phyloP scores from a whole-genome alignment of 2,113 vertebrate genomes.

The Seriola dumerili region DNA sequence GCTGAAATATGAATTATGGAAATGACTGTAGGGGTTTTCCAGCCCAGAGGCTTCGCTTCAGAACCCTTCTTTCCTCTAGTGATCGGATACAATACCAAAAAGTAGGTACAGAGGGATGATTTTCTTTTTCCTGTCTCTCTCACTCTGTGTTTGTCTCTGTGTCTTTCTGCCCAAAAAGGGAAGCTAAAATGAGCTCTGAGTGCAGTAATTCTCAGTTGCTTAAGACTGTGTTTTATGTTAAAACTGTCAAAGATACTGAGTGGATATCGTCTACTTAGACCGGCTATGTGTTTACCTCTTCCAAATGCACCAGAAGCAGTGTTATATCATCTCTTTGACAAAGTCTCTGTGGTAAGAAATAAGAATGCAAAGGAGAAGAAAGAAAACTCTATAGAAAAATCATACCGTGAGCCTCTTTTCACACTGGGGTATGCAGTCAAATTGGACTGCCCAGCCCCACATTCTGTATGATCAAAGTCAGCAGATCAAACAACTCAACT shows the following conservation, averaged over 20 bases:
- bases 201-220: neutral
- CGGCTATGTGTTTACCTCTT: neutral
- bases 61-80: slow-evolving; percentile 39
- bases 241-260: slow-evolving; percentile 2
- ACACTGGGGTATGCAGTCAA: slow-evolving; percentile 37
- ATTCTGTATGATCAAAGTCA: slow-evolving; percentile 73
- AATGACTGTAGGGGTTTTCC: slow-evolving; percentile 62
- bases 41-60: slow-evolving; percentile 51
- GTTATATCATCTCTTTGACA: slow-evolving; percentile 5
- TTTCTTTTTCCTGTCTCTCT: slow-evolving; percentile 12
- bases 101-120: slow-evolving; percentile 2
- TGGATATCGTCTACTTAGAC: slow-evolving; percentile 20
- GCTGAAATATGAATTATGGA: slow-evolving; percentile 74
- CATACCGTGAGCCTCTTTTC: slow-evolving; percentile 19
- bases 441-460: slow-evolving; percentile 33
- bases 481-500: slow-evolving; percentile 70
- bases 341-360: neutral
- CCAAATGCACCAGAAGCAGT: neutral
- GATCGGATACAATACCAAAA: slow-evolving; percentile 55
- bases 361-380: neutral
- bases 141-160: slow-evolving; percentile 5
- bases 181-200: neutral
- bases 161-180: slow-evolving; percentile 5
- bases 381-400: slow-evolving; percentile 28
- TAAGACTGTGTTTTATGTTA: slow-evolving; percentile 12